Base-by-base conservation (phyloP, 2,113 vertebrate genomes). In the Xyliphius kryptos region DNA sequence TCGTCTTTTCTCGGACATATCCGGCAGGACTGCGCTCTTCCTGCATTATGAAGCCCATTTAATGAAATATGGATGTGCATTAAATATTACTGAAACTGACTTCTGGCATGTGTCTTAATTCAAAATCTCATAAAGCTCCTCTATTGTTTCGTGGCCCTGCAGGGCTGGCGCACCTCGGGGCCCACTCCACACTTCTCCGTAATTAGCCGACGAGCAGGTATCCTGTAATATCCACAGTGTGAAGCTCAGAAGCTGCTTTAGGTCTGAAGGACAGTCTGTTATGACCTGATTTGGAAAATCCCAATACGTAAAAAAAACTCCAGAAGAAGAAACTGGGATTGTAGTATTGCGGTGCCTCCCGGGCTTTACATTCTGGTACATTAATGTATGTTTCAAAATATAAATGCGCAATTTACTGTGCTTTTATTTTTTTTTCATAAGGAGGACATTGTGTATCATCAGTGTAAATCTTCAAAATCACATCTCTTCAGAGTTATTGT, bases 41-140 rank as follows among this genome's bases (percentile, higher is more conserved):
- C 59, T 61, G 67, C 61, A 71, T 81, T 71, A 76, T 80, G 51
- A 82, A 80, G 16, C 59, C 46, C 69, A 63, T 79, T 79, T 77
- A 79, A 82, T 82, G 69, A 82, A 82, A 79, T 72, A 78, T 73
- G 75, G 70, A 79, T 58, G 47, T 55, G 76, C 65, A 51, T 56
- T 66, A 63, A 52, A 72, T 76, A 76, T 75, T 78, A 76, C 73
- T 52, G 48, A 47, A 72, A 74, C 71, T 68, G 46, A 60, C 73
- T 46, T 69, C 68, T 61, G 72, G 73, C 75, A 77, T 73, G 70
- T 63, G 63, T 67, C 74, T 67, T 40, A 40, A 70, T 57, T 56
- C 47, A 14, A 64, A 50, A 56, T 49, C 66, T 51, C 47, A 43
- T 69, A 63, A 63, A 62, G 46, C 53, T 51, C 17, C 58, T 48